Evolutionary conservation across 2,888 invertebrate genomes (phyloP).

Genomic region (Oxycera nigricornis): DNA sequence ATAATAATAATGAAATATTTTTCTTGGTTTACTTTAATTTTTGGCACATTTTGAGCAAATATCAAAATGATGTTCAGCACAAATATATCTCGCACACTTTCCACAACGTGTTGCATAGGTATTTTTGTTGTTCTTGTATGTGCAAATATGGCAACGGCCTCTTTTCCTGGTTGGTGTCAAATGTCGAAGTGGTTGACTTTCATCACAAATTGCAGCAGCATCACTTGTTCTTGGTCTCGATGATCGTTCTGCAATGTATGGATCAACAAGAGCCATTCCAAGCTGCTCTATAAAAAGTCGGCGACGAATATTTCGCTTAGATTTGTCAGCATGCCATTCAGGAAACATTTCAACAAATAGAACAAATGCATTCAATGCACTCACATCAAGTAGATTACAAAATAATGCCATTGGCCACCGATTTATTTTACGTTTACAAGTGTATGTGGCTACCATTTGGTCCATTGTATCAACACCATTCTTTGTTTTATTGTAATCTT

Average conservation of each 20-base stretch:
- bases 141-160: neutral
- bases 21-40: neutral
- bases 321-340: neutral
- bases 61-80: neutral
- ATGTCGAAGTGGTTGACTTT: neutral
- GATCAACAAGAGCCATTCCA: neutral
- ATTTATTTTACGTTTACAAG: conserved; percentile 9
- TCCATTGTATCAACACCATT: conserved; percentile 5
- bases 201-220: neutral
- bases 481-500: too few relatives aligned
- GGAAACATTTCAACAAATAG: neutral
- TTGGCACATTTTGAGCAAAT: neutral
- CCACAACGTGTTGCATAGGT: neutral
- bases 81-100: neutral
- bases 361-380: conserved; percentile 4
- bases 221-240: neutral
- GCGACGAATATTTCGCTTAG: neutral
- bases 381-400: conserved; percentile 9
- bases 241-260: neutral
- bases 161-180: neutral
- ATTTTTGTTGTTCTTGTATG: neutral
- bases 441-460: neutral
- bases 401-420: conserved; percentile 17
- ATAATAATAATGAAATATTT: neutral
- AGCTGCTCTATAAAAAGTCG: neutral